These are phyloP conservation scores for Ataeniobius toweri DNA, from an alignment of 2,797 vertebrate species.

Conservation along the genomic window DNA sequence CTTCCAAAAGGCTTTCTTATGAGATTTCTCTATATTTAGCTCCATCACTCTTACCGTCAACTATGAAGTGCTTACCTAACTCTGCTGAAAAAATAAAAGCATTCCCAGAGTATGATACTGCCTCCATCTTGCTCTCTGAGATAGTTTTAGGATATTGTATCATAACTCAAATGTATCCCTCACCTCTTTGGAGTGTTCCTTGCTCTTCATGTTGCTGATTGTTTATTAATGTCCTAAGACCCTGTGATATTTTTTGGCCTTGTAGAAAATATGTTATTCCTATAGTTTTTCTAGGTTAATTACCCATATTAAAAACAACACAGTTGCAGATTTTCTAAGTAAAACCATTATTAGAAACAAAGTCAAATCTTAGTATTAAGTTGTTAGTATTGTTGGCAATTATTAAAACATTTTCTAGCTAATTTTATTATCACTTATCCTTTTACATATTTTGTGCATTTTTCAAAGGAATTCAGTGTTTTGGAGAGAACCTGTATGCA, in stretches of 20 bases:
- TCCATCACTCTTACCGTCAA: neutral
- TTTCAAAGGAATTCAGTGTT: neutral
- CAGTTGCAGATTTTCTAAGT: neutral
- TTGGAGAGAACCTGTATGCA: neutral
- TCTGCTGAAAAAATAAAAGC: neutral
- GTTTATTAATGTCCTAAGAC: neutral
- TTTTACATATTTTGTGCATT: neutral
- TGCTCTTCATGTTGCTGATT: neutral
- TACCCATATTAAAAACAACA: neutral
- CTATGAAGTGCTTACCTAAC: neutral
- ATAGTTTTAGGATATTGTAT: neutral
- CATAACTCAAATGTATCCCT: neutral
- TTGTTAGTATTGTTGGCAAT: no score
- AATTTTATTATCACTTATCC: no score
- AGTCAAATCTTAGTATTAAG: neutral
- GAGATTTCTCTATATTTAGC: neutral
- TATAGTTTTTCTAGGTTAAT: neutral
- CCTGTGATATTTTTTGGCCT: neutral
- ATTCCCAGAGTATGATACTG: neutral
- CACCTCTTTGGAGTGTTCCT: neutral
- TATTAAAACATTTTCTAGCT: no score
- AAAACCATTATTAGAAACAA: neutral
- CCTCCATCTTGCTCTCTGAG: neutral
- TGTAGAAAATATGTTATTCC: neutral
- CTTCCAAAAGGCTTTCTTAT: neutral